Percentiles rank a stretch among this genome's conserved stretches.
phyloP scores from a whole-genome alignment of 2,888 invertebrate species.

The Polylopha cassiicola region DNA sequence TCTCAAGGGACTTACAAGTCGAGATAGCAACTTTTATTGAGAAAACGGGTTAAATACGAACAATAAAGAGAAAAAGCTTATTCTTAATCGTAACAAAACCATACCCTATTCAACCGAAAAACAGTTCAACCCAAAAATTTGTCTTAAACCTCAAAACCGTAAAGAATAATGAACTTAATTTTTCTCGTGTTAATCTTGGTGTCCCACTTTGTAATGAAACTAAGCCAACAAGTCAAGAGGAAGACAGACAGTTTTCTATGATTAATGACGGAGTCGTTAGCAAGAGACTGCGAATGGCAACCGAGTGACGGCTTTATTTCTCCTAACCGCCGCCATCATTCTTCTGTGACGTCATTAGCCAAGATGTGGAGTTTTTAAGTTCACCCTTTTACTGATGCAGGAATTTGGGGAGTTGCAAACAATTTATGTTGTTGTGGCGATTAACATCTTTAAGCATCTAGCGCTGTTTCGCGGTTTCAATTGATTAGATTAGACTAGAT shows the following conservation, averaged over 20 bases:
- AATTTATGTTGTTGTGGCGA: too few relatives aligned
- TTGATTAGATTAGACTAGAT: too few relatives aligned
- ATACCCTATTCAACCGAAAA: not conserved
- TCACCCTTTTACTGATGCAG: slow-evolving; percentile 22
- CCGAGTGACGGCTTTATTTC: slow-evolving; percentile 54
- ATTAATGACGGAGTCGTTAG: slow-evolving; percentile 62
- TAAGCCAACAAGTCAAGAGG: slow-evolving; percentile 42
- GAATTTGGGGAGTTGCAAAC: too few relatives aligned
- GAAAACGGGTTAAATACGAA: too few relatives aligned
- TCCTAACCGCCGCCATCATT: slow-evolving; percentile 47
- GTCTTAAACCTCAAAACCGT: not conserved
- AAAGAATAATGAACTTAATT: slow-evolving; percentile 18
- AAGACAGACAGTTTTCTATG: slow-evolving; percentile 54
- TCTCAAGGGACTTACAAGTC: too few relatives aligned
- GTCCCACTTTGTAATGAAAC: slow-evolving; percentile 35
- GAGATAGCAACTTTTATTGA: too few relatives aligned
- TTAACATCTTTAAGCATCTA: too few relatives aligned
- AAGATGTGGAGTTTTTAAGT: slow-evolving; percentile 20
- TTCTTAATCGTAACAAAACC: too few relatives aligned
- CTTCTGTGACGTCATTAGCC: slow-evolving; percentile 33
- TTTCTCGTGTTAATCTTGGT: slow-evolving; percentile 13
- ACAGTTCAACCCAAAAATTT: not conserved
- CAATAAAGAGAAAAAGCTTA: too few relatives aligned
- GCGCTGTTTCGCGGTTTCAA: too few relatives aligned
- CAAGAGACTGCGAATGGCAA: slow-evolving; percentile 52